Evolutionary conservation across 2,113 vertebrate genomes (phyloP).

Genomic region (Dipodomys spectabilis): DNA sequence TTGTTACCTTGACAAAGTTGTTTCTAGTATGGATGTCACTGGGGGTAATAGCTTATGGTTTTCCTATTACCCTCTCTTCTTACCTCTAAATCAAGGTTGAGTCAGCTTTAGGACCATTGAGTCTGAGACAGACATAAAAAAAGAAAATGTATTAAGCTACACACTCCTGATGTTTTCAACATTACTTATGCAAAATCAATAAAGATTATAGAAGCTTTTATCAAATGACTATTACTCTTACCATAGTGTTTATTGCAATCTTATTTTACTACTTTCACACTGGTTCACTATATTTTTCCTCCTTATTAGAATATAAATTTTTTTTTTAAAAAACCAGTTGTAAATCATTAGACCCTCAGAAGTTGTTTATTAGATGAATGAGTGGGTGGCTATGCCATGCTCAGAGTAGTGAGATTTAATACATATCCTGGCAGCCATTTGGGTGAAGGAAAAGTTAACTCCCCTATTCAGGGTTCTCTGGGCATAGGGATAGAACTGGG

Average conservation of each 20-base stretch:
- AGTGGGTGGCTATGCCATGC: no score
- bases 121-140: neutral
- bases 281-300: neutral
- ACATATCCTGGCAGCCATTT: neutral
- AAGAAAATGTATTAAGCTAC: no score
- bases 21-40: neutral
- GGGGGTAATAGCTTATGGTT: neutral
- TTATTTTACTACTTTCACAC: neutral
- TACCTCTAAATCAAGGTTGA: neutral
- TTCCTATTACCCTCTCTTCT: neutral
- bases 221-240: neutral
- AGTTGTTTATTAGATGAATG: neutral
- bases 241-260: neutral
- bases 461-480: no score
- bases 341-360: neutral
- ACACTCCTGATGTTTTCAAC: neutral
- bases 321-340: neutral
- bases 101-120: neutral
- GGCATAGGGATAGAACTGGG: no score
- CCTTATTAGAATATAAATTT: neutral
- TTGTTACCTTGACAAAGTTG: neutral
- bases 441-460: neutral
- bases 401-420: neutral
- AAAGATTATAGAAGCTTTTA: neutral
- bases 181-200: neutral